phyloP scores from a whole-genome alignment of 2,797 vertebrate genomes.

The Aulostomus chinensis region DNA sequence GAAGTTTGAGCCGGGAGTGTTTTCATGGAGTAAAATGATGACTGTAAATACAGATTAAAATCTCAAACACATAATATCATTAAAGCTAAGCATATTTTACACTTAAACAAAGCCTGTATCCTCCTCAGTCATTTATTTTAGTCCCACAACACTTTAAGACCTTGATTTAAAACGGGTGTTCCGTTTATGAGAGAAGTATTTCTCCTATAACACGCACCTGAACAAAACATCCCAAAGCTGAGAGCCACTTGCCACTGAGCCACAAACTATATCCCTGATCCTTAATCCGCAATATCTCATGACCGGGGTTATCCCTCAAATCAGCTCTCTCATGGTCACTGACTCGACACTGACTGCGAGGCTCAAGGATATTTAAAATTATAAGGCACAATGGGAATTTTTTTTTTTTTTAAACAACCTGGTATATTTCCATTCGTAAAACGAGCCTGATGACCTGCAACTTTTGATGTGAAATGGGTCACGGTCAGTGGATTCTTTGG shows the following conservation, averaged over 20 bases:
- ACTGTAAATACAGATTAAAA: too few species aligned
- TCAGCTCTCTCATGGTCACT: constrained; percentile 48
- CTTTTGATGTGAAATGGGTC: constrained; percentile 60
- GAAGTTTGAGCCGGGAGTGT: background rate
- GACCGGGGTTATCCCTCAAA: constrained; percentile 71
- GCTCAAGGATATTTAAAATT: constrained; percentile 48
- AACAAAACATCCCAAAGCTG: constrained; percentile 18
- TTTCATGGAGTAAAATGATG: background rate
- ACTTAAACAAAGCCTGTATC: too few species aligned
- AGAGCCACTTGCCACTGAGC: constrained; percentile 42
- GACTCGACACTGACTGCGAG: constrained; percentile 27
- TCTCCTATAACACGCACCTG: constrained; percentile 1
- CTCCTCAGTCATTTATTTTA: too few species aligned
- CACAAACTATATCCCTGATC: constrained; percentile 28
- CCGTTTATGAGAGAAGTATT: background rate
- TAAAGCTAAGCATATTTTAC: too few species aligned
- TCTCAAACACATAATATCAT: too few species aligned
- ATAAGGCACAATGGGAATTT: constrained; percentile 34
- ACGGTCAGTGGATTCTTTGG: constrained; percentile 42
- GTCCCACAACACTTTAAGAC: background rate
- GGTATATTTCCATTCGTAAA: constrained; percentile 38
- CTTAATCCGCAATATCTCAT: constrained; percentile 70
- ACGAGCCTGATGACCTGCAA: constrained; percentile 51
- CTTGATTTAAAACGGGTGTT: background rate
- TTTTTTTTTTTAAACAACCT: constrained; percentile 28